phyloP scores from a whole-genome alignment of 92 coral and sea anemone species.

The Zoanthus sociatus region DNA sequence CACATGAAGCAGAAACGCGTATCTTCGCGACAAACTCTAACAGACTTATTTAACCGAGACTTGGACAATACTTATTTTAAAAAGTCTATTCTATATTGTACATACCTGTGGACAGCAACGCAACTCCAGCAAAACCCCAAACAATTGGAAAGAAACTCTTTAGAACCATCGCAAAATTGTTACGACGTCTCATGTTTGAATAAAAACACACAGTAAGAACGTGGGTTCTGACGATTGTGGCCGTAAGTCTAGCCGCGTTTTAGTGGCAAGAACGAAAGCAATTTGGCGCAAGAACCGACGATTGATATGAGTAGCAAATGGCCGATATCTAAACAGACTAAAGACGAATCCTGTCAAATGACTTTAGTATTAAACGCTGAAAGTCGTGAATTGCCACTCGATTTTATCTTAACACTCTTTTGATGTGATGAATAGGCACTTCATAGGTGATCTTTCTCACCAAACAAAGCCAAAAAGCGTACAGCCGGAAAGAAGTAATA shows the following conservation, averaged over 20 bases:
- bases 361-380: not conserved
- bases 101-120: constrained; percentile 20
- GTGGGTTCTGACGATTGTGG: not conserved
- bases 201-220: not conserved
- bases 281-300: constrained; percentile 41
- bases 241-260: constrained; percentile 25
- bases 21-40: not conserved
- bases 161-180: not conserved
- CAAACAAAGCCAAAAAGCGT: not conserved
- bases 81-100: not conserved
- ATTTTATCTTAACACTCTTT: not conserved
- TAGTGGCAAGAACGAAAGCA: constrained; percentile 21
- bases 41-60: constrained; percentile 12
- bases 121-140: constrained; percentile 9
- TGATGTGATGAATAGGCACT: not conserved
- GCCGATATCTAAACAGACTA: not conserved
- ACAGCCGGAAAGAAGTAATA: constrained; percentile 28
- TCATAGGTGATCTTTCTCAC: not conserved
- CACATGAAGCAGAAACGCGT: not conserved
- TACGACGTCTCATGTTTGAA: not conserved
- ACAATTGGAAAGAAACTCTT: constrained; percentile 13
- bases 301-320: constrained; percentile 13
- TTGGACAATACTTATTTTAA: constrained; percentile 14
- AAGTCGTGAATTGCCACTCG: not conserved
- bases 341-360: not conserved